Evolutionary conservation across 2,113 vertebrate genomes (phyloP).

Genomic region (Oryzias celebensis): DNA sequence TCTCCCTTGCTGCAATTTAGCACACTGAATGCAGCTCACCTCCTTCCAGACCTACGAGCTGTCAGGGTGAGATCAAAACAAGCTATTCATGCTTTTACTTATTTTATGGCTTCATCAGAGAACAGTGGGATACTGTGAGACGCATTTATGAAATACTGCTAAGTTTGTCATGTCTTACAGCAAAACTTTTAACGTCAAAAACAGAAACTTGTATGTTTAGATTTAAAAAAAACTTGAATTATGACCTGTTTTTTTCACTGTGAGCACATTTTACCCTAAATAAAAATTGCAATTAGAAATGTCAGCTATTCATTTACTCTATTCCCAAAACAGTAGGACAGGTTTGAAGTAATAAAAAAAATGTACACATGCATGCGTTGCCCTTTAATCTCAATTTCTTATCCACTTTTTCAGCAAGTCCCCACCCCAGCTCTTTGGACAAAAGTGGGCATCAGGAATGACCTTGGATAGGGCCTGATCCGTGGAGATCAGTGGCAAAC

Average conservation of each 20-base stretch:
- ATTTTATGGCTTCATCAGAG: slow-evolving; percentile 36
- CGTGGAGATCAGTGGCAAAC: slow-evolving; percentile 62
- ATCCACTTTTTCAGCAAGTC: slow-evolving; percentile 55
- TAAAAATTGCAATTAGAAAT: slow-evolving; percentile 18
- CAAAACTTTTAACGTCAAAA: slow-evolving; percentile 3
- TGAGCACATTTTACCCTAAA: slow-evolving; percentile 2
- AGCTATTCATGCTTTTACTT: slow-evolving; percentile 54
- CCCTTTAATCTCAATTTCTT: slow-evolving; percentile 32
- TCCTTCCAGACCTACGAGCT: slow-evolving; percentile 55
- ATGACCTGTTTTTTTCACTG: neutral
- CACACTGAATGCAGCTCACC: slow-evolving; percentile 55
- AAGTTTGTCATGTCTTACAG: slow-evolving; percentile 9
- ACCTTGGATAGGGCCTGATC: slow-evolving; percentile 60
- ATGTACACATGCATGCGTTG: slow-evolving; percentile 1
- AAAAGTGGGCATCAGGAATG: slow-evolving; percentile 48
- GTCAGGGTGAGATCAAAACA: slow-evolving; percentile 56
- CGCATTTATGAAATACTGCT: slow-evolving; percentile 16
- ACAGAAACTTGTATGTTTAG: neutral
- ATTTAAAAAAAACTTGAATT: slow-evolving; percentile 1
- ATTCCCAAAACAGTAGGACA: slow-evolving; percentile 5
- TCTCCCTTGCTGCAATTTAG: slow-evolving; percentile 51
- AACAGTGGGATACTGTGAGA: slow-evolving; percentile 42
- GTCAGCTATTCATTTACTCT: slow-evolving; percentile 14
- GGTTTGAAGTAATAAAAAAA: neutral
- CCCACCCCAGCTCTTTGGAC: slow-evolving; percentile 53